A percentile compares a stretch with the other conserved stretches of the same genome.
Conservation (phyloP, 2,797 vertebrate genomes). For the Labroides dimidiatus region DNA sequence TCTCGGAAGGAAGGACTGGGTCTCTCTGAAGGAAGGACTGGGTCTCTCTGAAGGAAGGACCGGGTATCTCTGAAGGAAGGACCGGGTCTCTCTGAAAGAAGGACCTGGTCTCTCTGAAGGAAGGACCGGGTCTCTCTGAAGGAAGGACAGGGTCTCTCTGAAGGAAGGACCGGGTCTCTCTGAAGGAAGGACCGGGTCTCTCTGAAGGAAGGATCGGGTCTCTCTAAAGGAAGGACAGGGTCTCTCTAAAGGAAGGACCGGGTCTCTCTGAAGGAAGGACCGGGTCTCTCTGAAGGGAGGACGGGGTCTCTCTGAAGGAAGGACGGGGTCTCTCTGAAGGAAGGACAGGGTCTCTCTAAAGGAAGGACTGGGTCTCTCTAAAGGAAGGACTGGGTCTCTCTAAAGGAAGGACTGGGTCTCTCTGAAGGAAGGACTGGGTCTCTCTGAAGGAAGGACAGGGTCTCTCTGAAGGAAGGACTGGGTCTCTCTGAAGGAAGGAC, state of each 20-base stretch:
- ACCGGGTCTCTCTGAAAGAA: no score
- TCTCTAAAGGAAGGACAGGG: conserved; percentile 64
- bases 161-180: conserved; percentile 63
- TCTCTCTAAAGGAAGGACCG: conserved; percentile 67
- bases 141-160: conserved; percentile 65
- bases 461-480: conserved; percentile 67
- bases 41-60: no score
- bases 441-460: no score
- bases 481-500: conserved; percentile 64
- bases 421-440: conserved; percentile 63
- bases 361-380: conserved; percentile 65
- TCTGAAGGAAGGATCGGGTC: no score
- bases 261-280: conserved; percentile 64
- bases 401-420: conserved; percentile 63
- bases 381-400: conserved; percentile 63
- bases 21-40: conserved; percentile 66
- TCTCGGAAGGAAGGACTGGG: conserved; percentile 63
- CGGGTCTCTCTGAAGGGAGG: no score
- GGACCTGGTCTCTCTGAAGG: no score
- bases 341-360: conserved; percentile 63
- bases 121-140: conserved; percentile 63
- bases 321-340: conserved; percentile 62
- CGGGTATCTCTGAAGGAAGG: no score
- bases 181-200: conserved; percentile 63
- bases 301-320: no score